phyloP scores from a whole-genome alignment of 2,113 vertebrate genomes.

The Sander vitreus region DNA sequence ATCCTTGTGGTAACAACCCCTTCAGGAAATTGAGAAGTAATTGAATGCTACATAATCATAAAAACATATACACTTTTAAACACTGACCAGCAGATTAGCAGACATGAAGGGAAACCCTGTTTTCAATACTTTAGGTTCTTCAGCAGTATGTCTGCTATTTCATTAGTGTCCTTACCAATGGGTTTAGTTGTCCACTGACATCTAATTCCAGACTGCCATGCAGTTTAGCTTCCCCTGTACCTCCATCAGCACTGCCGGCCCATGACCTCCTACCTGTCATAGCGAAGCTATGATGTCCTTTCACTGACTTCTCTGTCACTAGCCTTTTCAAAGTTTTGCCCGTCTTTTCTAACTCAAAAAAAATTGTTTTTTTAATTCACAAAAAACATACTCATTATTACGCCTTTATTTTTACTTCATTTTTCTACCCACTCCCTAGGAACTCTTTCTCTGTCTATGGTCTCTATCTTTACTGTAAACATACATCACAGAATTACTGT shows the following conservation, averaged over 20 bases:
- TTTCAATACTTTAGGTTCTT: constrained; percentile 28
- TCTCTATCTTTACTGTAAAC: not conserved
- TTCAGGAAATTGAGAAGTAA: not conserved
- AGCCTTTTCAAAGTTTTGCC: not conserved
- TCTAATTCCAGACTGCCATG: constrained; percentile 68
- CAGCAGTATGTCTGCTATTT: constrained; percentile 38
- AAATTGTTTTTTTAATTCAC: not conserved
- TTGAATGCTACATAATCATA: not conserved
- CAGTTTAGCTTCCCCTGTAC: constrained; percentile 37
- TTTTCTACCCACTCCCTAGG: not conserved
- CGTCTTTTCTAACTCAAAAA: not conserved
- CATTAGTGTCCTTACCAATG: constrained; percentile 57
- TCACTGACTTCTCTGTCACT: not conserved
- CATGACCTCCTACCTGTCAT: constrained; percentile 21
- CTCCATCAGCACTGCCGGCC: not conserved
- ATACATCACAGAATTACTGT: not conserved
- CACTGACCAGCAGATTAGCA: not conserved
- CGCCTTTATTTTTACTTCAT: not conserved
- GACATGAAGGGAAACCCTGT: not conserved
- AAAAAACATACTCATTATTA: no score
- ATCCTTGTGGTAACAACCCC: not conserved
- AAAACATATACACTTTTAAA: not conserved
- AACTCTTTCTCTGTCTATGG: not conserved
- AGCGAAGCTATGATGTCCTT: not conserved
- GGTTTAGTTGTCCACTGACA: constrained; percentile 62